Evolutionary conservation across 2,797 vertebrate genomes (phyloP), one percentile per base, ranked within the genome.

Genomic region (Rhinogobio ventralis): DNA sequence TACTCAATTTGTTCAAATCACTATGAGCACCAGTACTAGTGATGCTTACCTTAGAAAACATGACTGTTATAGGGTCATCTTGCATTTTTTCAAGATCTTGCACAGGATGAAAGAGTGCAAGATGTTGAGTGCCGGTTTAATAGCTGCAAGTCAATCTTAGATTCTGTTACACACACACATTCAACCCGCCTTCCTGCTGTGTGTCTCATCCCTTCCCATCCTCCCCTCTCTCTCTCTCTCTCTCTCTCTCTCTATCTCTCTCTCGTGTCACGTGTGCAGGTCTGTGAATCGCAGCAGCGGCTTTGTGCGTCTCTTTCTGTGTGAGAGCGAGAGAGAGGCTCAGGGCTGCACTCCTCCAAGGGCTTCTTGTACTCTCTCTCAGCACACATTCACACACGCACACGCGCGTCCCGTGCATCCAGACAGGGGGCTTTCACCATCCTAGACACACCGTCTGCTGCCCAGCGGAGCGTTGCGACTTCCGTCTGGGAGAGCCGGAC

Each of bases 291-390:
- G 90, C 90, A 87, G 85, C 88, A 67, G 72, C 87, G 86, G 73
- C 46, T 66, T 88, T 91, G 93, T 90, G 82, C 86, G 5, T 91
- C 90, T 83, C 85, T 87, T 91, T 86, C 89, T 79, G 17, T 89
- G 85, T 92, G 91, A 91, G 86, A 79, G 49, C 82, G 42, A 36
- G 87, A 80, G 86, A 81, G 77, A 64, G 77, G 67, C 75, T 71
- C 68, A 80, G 85, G 30, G 82, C 84, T 81, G 83, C 84, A 76
- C 84, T 83, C 85, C 83, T 86, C 79, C 15, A 84, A 79, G 80
- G 69, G 83, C 87, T 89, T 79, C 79, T 82, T 45, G n/a, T 79
- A 66, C 78, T 88, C 66, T 69, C 73, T 64, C 79, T 46, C 28
- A 36, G 25, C 39, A 74, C 66, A 69, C 73, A 39, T 78, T 55